A percentile compares a stretch with the other conserved stretches of the same genome.
phyloP scores from a whole-genome alignment of 2,797 vertebrate species.

The Bufotes viridis region DNA sequence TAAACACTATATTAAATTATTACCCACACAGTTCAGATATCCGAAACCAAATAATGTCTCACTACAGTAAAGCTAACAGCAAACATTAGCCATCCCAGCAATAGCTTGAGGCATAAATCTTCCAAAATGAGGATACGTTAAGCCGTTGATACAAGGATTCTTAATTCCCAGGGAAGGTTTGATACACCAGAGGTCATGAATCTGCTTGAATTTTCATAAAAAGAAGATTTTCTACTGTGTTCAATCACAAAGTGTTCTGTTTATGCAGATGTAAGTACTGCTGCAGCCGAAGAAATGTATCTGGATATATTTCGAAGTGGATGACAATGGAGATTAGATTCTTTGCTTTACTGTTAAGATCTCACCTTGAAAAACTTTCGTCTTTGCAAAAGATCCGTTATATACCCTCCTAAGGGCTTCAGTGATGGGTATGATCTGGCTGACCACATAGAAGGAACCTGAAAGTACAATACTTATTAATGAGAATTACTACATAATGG shows the following conservation, averaged over 20 bases:
- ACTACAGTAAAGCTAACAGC: slow-evolving; percentile 52
- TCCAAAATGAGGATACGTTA: slow-evolving; percentile 47
- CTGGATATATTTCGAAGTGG: slow-evolving; percentile 5
- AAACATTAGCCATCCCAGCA: slow-evolving; percentile 50
- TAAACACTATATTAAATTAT: slow-evolving; percentile 61
- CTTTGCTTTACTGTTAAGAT: neutral
- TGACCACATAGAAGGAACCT: slow-evolving; percentile 63
- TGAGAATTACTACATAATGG: neutral
- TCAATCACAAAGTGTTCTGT: slow-evolving; percentile 25
- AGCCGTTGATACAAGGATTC: slow-evolving; percentile 37
- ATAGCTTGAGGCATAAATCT: slow-evolving; percentile 47
- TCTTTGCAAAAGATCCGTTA: slow-evolving; percentile 62
- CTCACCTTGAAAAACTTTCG: slow-evolving; percentile 63
- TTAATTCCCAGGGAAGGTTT: slow-evolving; percentile 35
- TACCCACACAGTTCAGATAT: slow-evolving; percentile 58
- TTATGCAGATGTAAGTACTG: slow-evolving; percentile 36
- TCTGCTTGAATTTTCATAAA: slow-evolving; percentile 34
- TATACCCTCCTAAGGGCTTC: slow-evolving; percentile 63
- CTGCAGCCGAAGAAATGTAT: neutral
- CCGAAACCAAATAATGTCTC: slow-evolving; percentile 59
- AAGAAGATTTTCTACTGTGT: slow-evolving; percentile 17
- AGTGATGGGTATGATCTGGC: slow-evolving; percentile 63
- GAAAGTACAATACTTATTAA: neutral
- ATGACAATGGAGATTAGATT: slow-evolving; percentile 15
- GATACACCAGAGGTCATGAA: slow-evolving; percentile 25